phyloP scores from a whole-genome alignment of 2,888 invertebrate species.

The Poecilobothrus nobilitatus region DNA sequence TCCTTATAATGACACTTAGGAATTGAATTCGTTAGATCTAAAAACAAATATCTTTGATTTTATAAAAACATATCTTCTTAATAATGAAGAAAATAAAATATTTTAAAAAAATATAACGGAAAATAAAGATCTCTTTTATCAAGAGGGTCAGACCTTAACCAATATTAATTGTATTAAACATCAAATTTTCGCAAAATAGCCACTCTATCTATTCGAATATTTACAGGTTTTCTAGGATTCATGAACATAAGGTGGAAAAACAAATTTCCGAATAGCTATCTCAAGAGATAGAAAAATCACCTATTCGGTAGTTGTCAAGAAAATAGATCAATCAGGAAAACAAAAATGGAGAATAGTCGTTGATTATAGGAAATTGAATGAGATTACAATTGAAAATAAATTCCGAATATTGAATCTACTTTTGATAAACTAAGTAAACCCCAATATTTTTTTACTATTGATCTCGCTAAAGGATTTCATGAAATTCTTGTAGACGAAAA shows the following conservation, averaged over 20 bases:
- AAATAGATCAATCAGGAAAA: too few species aligned
- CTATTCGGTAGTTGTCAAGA: slow-evolving; percentile 13
- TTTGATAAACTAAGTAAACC: slow-evolving; percentile 19
- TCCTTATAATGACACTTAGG: too few species aligned
- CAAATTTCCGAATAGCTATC: slow-evolving; percentile 16
- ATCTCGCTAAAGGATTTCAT: too few species aligned
- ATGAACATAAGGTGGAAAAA: slow-evolving; percentile 4
- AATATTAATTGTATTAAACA: slow-evolving; percentile 10
- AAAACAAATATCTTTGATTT: too few species aligned
- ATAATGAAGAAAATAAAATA: neutral
- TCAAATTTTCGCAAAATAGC: neutral
- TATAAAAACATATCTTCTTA: neutral
- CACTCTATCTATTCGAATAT: neutral
- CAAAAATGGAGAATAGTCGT: too few species aligned
- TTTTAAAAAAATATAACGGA: neutral
- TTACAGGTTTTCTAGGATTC: neutral
- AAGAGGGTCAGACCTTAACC: too few species aligned
- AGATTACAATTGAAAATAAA: slow-evolving; percentile 23
- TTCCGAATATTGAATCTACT: slow-evolving; percentile 25
- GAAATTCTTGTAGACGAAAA: too few species aligned
- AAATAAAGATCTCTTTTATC: too few species aligned
- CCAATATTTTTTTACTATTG: slow-evolving; percentile 21
- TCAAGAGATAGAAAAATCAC: slow-evolving; percentile 12
- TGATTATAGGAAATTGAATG: too few species aligned
- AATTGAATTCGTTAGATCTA: too few species aligned